phyloP scores from a whole-genome alignment of 1,140 invertebrate species.

The Drosophila sulfurigaster region DNA sequence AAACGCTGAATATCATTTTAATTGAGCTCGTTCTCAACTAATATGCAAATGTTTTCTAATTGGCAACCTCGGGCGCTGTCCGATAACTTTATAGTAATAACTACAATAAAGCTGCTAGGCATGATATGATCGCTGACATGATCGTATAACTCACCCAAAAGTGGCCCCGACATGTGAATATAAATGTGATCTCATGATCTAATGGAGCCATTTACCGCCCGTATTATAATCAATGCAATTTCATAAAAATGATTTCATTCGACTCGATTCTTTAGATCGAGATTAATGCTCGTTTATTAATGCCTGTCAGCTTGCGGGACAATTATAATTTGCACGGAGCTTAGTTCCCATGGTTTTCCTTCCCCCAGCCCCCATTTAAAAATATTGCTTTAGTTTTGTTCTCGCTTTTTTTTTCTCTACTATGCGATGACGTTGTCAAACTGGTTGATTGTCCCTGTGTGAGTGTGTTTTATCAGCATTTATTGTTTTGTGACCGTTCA shows the following conservation, averaged over 20 bases:
- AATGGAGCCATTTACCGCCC: conserved; percentile 49
- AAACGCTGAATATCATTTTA: conserved; percentile 56
- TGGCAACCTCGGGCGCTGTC: conserved; percentile 17
- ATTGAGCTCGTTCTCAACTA: conserved; percentile 72
- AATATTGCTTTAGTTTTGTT: conserved; percentile 22
- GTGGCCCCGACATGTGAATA: conserved; percentile 1
- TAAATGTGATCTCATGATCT: conserved; percentile 53
- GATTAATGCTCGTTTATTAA: conserved; percentile 49
- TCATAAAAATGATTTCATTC: conserved; percentile 70
- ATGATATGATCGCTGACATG: conserved; percentile 57
- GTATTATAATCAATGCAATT: conserved; percentile 69
- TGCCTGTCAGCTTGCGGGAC: conserved; percentile 45
- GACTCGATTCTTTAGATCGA: conserved; percentile 43
- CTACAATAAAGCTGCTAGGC: neutral
- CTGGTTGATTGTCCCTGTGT: conserved; percentile 56
- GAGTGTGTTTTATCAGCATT: conserved; percentile 71
- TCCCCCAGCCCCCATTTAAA: neutral
- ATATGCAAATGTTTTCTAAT: conserved; percentile 65
- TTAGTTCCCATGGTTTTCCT: conserved; percentile 55
- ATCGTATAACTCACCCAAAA: conserved; percentile 9
- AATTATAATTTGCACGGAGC: conserved; percentile 50
- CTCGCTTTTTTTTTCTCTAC: conserved; percentile 17
- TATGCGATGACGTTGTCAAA: conserved; percentile 75
- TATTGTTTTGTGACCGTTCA: conserved; percentile 77
- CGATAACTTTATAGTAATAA: conserved; percentile 13